Conservation (phyloP, 2,113 vertebrate genomes). For the Callaeas wilsoni region DNA sequence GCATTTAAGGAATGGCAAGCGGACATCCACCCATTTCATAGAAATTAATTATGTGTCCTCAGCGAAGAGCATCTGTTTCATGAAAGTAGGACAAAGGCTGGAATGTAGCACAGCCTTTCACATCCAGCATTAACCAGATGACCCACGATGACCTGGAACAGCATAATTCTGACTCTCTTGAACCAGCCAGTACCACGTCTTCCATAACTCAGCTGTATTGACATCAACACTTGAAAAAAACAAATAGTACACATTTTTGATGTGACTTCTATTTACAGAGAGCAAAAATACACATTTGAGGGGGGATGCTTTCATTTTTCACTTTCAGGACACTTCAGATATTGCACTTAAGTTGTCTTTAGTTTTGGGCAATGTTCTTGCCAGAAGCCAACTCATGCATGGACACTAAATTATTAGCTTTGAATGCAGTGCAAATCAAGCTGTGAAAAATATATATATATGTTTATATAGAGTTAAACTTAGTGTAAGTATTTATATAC, state of each 20-base stretch:
- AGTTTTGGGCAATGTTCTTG: neutral
- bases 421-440: neutral
- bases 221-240: neutral
- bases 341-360: neutral
- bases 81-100: neutral
- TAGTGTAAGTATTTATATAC: too few relatives aligned
- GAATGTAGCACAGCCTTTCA: neutral
- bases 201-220: neutral
- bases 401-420: neutral
- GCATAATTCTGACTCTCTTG: neutral
- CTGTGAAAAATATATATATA: neutral
- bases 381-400: neutral
- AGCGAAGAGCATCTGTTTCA: neutral
- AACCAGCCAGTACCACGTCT: neutral
- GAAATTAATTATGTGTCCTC: neutral
- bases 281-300: neutral
- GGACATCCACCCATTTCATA: neutral
- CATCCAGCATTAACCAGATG: neutral
- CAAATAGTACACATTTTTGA: neutral
- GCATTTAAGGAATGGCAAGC: neutral
- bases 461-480: neutral
- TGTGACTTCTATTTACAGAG: neutral
- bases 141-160: neutral
- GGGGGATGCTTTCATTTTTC: neutral
- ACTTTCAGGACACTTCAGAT: neutral